Evolutionary conservation across 1,140 invertebrate species (phyloP).

Genomic region (Frieseomelitta varia): DNA sequence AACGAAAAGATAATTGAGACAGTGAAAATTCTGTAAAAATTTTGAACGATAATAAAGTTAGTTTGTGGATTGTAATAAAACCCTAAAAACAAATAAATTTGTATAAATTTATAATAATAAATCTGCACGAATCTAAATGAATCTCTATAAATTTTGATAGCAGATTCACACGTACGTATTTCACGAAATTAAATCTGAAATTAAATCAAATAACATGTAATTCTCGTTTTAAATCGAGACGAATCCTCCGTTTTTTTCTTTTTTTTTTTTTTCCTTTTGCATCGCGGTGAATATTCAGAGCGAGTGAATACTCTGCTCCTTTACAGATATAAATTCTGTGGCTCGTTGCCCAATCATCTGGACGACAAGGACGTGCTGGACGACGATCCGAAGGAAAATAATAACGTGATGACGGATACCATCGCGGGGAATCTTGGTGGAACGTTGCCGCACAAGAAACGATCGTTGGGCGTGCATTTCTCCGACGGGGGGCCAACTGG

Average conservation of each 20-base stretch:
- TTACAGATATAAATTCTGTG: slow-evolving; percentile 83
- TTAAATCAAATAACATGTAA: too few relatives aligned
- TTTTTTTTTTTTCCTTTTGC: background rate
- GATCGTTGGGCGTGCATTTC: slow-evolving; percentile 79
- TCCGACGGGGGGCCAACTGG: slow-evolving; percentile 80
- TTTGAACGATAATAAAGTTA: background rate
- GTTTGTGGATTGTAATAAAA: too few relatives aligned
- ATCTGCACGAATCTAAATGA: too few relatives aligned
- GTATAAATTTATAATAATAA: too few relatives aligned
- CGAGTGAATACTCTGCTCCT: slow-evolving; percentile 25
- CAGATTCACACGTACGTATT: too few relatives aligned
- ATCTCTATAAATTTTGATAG: too few relatives aligned
- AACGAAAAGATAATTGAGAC: background rate
- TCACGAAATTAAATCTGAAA: too few relatives aligned
- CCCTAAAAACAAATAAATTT: too few relatives aligned
- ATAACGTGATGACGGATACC: slow-evolving; percentile 83
- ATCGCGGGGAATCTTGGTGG: slow-evolving; percentile 84
- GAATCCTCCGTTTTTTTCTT: too few relatives aligned
- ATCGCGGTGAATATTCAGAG: background rate
- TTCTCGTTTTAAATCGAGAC: too few relatives aligned
- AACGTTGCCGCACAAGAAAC: slow-evolving; percentile 84
- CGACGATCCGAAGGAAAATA: slow-evolving; percentile 83
- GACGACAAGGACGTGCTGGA: slow-evolving; percentile 84
- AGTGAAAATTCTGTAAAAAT: background rate
- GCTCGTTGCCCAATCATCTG: slow-evolving; percentile 88